Evolutionary conservation across 2,797 vertebrate species (phyloP).

Genomic region (Lepilemur ruficaudatus): DNA sequence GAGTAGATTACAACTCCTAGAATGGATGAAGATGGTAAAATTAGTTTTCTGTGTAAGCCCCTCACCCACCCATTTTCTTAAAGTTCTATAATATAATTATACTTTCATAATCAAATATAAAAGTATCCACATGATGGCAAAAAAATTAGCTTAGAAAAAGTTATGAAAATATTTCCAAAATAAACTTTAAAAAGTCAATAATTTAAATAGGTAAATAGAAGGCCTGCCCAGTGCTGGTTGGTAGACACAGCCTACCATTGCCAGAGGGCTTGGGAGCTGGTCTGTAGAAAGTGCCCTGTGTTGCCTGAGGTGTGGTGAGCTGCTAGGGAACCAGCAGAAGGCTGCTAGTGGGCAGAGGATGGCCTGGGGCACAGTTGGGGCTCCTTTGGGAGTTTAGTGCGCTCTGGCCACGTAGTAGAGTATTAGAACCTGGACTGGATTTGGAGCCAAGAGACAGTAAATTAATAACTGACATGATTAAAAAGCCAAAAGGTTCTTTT

Average conservation of each 20-base stretch:
- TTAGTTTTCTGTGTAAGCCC: neutral
- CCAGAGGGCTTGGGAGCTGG: neutral
- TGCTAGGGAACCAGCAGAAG: neutral
- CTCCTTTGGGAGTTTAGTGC: neutral
- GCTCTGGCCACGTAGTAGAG: neutral
- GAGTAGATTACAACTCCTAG: neutral
- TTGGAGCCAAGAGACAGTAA: neutral
- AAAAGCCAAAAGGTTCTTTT: neutral
- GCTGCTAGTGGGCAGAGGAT: neutral
- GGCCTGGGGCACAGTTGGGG: neutral
- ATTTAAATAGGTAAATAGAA: neutral
- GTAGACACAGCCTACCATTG: neutral
- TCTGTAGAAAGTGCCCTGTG: neutral
- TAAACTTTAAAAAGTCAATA: neutral
- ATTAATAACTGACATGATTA: neutral
- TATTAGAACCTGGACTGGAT: neutral
- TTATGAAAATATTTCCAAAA: constrained; percentile 1
- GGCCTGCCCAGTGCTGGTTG: neutral
- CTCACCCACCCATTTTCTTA: neutral
- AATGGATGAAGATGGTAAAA: neutral
- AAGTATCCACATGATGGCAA: neutral
- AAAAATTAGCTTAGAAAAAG: constrained; percentile 1
- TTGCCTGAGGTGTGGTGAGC: neutral
- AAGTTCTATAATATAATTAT: neutral
- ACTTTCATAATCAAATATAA: neutral